Conservation (phyloP, 1,140 invertebrate genomes). For the Bombus picipes region DNA sequence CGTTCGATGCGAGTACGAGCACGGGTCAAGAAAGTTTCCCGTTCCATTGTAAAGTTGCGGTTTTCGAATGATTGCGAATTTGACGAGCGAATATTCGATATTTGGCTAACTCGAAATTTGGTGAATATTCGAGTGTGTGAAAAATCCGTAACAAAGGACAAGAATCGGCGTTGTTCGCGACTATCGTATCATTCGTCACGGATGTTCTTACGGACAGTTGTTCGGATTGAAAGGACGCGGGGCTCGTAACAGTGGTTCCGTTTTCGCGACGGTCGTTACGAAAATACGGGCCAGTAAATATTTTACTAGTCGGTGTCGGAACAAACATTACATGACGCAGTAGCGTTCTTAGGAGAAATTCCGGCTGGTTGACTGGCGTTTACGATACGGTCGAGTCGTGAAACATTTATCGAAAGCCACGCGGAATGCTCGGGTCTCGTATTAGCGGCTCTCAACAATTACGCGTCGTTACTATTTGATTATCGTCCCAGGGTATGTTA, state of each 20-base stretch:
- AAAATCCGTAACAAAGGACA: not conserved
- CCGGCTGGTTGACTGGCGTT: not conserved
- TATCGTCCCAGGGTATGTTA: slow-evolving; percentile 16
- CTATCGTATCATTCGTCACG: not conserved
- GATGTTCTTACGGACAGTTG: not conserved
- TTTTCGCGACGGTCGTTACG: not conserved
- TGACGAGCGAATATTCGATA: not conserved
- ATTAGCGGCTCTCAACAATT: slow-evolving; percentile 35
- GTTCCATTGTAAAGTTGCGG: not conserved
- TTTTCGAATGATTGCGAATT: not conserved
- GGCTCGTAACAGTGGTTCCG: not conserved
- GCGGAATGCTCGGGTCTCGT: slow-evolving; percentile 6
- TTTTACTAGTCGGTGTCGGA: not conserved
- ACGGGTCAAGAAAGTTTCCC: not conserved
- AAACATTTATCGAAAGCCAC: slow-evolving; percentile 33
- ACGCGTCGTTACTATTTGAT: slow-evolving; percentile 44
- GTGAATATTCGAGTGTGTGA: not conserved
- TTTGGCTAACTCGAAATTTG: not conserved
- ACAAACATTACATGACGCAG: not conserved
- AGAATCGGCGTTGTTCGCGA: not conserved
- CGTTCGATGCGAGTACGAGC: too few species aligned
- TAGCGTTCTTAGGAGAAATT: not conserved
- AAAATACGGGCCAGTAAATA: slow-evolving; percentile 4
- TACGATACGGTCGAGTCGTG: not conserved
- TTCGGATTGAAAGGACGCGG: not conserved